Conservation (phyloP, 2,797 vertebrate genomes). For the Spinus pinus region DNA sequence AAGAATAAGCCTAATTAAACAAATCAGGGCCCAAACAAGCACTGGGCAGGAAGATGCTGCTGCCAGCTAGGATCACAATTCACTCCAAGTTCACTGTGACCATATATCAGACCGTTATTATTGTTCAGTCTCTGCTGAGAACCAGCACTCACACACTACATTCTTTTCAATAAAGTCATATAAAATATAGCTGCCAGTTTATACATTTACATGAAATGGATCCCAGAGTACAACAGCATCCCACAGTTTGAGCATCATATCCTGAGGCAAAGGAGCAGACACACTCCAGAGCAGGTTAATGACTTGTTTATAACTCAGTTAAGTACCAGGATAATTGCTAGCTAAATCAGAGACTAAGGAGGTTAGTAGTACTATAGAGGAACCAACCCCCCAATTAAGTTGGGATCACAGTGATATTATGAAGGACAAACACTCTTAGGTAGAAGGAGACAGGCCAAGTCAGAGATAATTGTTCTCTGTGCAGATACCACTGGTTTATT, state of each 20-base stretch:
- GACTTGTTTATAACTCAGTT: background rate
- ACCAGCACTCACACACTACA: background rate
- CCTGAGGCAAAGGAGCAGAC: background rate
- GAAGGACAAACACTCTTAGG: background rate
- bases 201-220: background rate
- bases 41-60: background rate
- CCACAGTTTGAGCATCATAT: background rate
- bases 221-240: background rate
- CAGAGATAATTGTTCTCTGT: background rate
- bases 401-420: background rate
- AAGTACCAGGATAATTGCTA: background rate
- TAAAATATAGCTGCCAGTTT: background rate
- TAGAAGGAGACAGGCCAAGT: background rate
- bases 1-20: background rate
- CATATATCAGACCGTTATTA: rapidly evolving
- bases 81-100: background rate
- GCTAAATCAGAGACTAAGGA: background rate
- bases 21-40: background rate
- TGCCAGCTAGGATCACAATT: background rate
- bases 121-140: background rate
- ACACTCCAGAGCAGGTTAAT: background rate
- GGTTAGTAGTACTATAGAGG: background rate
- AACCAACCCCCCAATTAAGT: background rate
- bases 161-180: background rate
- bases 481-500: background rate